phyloP scores from a whole-genome alignment of 2,797 vertebrate genomes.

The Ispidina lecontei region DNA sequence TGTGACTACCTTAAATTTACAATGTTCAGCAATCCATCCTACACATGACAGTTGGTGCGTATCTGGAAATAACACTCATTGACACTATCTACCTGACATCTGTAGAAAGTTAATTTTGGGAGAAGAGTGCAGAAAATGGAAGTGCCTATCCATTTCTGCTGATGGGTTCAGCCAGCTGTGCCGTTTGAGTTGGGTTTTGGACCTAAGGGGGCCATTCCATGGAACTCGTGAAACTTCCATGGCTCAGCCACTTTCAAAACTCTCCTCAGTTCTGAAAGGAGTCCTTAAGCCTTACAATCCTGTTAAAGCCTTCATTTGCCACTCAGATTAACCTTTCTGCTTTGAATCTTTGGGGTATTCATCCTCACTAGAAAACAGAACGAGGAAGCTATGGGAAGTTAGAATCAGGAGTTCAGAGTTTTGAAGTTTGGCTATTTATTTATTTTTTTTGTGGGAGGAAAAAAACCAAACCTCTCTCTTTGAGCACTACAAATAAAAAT shows the following conservation, averaged over 20 bases:
- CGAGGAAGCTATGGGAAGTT: constrained; percentile 35
- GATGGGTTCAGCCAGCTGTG: constrained; percentile 3
- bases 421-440: neutral
- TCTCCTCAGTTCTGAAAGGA: constrained; percentile 54
- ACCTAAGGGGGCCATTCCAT: constrained; percentile 7
- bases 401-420: constrained; percentile 3
- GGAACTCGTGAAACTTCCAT: constrained; percentile 35
- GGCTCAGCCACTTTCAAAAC: constrained; percentile 40
- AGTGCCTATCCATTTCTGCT: constrained; percentile 33
- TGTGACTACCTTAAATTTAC: neutral
- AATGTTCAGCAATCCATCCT: neutral
- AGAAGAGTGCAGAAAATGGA: neutral
- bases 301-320: constrained; percentile 68
- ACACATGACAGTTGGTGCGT: neutral
- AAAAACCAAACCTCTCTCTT: constrained; percentile 55
- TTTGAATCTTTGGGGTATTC: constrained; percentile 51
- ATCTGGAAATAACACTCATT: neutral
- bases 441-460: neutral
- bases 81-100: neutral
- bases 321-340: constrained; percentile 70
- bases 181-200: constrained; percentile 32
- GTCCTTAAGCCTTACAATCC: constrained; percentile 65
- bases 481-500: constrained; percentile 69
- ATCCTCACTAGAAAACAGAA: constrained; percentile 47
- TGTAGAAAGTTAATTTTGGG: neutral